phyloP scores from a whole-genome alignment of 1,140 invertebrate genomes.

The Sycobia sp. region DNA sequence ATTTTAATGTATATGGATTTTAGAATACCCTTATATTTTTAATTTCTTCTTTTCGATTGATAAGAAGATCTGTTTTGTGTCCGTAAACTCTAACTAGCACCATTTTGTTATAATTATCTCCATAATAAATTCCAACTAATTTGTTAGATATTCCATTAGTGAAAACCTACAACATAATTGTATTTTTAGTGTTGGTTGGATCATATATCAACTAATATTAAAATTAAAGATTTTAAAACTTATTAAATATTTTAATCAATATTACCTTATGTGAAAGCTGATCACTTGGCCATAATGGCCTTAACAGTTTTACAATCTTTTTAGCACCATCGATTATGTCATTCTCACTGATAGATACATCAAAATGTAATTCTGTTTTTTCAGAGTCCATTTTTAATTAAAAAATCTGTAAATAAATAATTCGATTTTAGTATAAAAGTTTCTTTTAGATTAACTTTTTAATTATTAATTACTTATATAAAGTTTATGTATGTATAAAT shows the following conservation, averaged over 20 bases:
- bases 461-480: not conserved
- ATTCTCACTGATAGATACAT: conserved; percentile 62
- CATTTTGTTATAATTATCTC: conserved; percentile 68
- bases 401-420: not conserved
- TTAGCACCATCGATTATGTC: conserved; percentile 62
- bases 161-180: conserved; percentile 75
- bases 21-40: conserved; percentile 69
- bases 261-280: conserved; percentile 63
- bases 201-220: not conserved
- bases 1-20: not conserved
- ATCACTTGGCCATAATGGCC: conserved; percentile 62
- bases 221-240: not conserved
- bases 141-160: conserved; percentile 96
- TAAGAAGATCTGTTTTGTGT: conserved; percentile 89
- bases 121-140: conserved; percentile 76
- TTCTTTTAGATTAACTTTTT: not conserved
- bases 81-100: conserved; percentile 92
- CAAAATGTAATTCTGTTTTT: conserved; percentile 47
- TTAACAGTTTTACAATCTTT: conserved; percentile 61
- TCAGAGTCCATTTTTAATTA: conserved; percentile 28
- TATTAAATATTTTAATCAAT: conserved; percentile 15
- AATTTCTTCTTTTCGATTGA: conserved; percentile 85
- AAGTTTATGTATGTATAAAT: not conserved
- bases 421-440: not conserved
- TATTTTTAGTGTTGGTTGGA: not conserved